These are phyloP conservation scores for Portunus trituberculatus DNA, from an alignment of 1,140 invertebrate species.

Conservation along the genomic window DNA sequence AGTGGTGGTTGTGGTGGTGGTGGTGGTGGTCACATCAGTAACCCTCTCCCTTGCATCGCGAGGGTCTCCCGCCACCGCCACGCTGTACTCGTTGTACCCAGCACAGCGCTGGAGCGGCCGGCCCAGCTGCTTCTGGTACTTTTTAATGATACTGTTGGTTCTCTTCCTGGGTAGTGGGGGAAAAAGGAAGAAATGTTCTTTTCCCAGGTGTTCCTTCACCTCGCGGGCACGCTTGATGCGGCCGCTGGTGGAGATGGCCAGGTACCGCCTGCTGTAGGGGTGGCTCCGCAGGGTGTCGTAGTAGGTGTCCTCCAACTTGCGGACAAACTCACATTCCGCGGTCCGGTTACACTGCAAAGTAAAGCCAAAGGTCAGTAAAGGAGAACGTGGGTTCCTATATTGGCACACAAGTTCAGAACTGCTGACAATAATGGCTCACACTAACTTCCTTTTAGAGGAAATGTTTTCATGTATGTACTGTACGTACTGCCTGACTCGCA, in stretches of 20 bases:
- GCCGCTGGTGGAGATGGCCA: slow-evolving; percentile 62
- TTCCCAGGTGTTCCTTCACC: slow-evolving; percentile 53
- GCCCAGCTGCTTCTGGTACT: slow-evolving; percentile 52
- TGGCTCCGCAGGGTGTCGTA: slow-evolving; percentile 68
- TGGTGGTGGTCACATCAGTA: slow-evolving; percentile 8
- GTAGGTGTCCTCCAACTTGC: slow-evolving; percentile 54
- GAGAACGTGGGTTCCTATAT: neutral
- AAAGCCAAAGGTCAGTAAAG: slow-evolving; percentile 31
- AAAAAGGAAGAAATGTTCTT: slow-evolving; percentile 68
- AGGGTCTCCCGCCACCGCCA: neutral
- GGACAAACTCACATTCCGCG: slow-evolving; percentile 65
- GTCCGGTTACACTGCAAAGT: slow-evolving; percentile 67
- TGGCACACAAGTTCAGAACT: too few species aligned
- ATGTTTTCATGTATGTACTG: too few species aligned
- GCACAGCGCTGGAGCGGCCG: slow-evolving; percentile 59
- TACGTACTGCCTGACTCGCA: too few species aligned
- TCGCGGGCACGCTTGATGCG: slow-evolving; percentile 68
- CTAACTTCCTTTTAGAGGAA: too few species aligned
- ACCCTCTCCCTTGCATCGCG: neutral
- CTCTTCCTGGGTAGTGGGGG: slow-evolving; percentile 10
- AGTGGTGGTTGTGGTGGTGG: slow-evolving; percentile 38
- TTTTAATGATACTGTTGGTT: slow-evolving; percentile 47
- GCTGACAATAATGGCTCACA: too few species aligned
- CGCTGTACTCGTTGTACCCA: slow-evolving; percentile 66
- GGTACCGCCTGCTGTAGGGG: slow-evolving; percentile 58